phyloP scores from a whole-genome alignment of 2,113 vertebrate species.

The Cebidichthys violaceus region DNA sequence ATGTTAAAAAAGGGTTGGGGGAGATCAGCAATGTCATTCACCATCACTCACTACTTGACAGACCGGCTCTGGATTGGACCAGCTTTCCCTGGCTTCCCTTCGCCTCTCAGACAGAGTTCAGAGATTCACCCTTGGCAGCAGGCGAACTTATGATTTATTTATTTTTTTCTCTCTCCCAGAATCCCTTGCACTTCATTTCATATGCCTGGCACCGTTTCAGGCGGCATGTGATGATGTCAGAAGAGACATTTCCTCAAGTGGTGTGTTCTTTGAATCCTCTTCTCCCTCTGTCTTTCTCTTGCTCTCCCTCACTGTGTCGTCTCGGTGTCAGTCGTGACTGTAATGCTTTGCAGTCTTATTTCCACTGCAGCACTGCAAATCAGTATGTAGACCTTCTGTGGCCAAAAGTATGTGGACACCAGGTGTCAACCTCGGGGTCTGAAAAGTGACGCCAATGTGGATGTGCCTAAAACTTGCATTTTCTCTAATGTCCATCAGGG shows the following conservation, averaged over 20 bases:
- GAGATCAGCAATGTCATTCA: conserved; percentile 40
- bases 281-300: neutral
- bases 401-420: neutral
- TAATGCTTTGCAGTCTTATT: conserved; percentile 22
- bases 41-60: conserved; percentile 36
- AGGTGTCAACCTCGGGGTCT: neutral
- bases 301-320: conserved; percentile 13
- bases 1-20: neutral
- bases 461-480: neutral
- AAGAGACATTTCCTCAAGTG: conserved; percentile 29
- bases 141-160: conserved; percentile 30
- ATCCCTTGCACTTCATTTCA: conserved; percentile 35
- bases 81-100: conserved; percentile 17
- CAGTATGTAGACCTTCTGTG: neutral
- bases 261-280: conserved; percentile 3
- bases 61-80: neutral
- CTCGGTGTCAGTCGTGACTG: conserved; percentile 10
- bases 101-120: conserved; percentile 37
- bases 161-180: conserved; percentile 45
- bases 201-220: conserved; percentile 27
- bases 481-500: neutral
- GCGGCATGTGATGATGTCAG: conserved; percentile 46
- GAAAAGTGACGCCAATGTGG: neutral
- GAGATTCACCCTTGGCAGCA: conserved; percentile 32
- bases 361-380: conserved; percentile 3